Conservation (phyloP, 1,140 invertebrate species). For the Armadillidium nasatum region DNA sequence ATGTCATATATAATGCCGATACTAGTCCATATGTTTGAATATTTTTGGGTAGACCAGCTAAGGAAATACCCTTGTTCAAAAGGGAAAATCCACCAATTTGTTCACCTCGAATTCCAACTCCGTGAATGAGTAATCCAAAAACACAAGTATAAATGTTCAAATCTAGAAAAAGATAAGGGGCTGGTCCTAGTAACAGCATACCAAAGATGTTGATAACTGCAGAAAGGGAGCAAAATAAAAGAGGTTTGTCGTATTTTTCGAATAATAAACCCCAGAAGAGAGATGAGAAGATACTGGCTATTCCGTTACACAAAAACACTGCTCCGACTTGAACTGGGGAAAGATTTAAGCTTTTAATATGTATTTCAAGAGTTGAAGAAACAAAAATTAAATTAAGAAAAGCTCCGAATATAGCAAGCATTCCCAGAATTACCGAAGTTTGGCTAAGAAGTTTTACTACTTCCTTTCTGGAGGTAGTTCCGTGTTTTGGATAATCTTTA, state of each 20-base stretch:
- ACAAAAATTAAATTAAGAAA: constrained; percentile 77
- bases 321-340: constrained; percentile 69
- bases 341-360: constrained; percentile 67
- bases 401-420: constrained; percentile 64
- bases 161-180: constrained; percentile 35
- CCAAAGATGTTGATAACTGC: constrained; percentile 61
- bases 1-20: constrained; percentile 77
- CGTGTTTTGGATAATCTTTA: constrained; percentile 56
- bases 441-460: constrained; percentile 46
- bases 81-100: constrained; percentile 77
- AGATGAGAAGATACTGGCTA: constrained; percentile 72
- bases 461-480: constrained; percentile 58
- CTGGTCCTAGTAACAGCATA: constrained; percentile 67
- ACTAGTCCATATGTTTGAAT: constrained; percentile 76
- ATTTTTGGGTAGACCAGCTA: constrained; percentile 68
- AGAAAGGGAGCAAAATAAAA: constrained; percentile 62
- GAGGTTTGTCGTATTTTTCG: constrained; percentile 62
- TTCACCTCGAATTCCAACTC: constrained; percentile 72
- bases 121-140: constrained; percentile 67
- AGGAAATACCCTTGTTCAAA: constrained; percentile 64
- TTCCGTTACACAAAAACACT: constrained; percentile 85
- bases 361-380: constrained; percentile 73
- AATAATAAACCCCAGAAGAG: constrained; percentile 76
- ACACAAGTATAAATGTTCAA: constrained; percentile 51
- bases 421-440: constrained; percentile 54